Percentiles rank a stretch among this genome's conserved stretches.
Conservation (phyloP, 2,113 vertebrate species). For the Aspidoscelis tigris region DNA sequence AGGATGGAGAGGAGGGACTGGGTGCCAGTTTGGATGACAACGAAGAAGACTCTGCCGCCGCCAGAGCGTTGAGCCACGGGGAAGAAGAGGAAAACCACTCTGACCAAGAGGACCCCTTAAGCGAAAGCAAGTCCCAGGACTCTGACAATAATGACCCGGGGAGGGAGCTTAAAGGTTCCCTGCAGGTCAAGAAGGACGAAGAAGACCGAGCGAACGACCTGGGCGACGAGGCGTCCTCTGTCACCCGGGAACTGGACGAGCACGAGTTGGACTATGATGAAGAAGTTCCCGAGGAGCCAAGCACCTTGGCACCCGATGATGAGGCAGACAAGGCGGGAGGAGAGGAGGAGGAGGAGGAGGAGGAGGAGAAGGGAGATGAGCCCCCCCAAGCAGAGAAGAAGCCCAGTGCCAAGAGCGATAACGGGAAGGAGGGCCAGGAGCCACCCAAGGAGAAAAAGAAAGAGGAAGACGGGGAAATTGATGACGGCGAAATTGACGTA, state of each 20-base stretch:
- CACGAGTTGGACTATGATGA: conserved; percentile 98
- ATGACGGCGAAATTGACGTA: conserved; percentile 98
- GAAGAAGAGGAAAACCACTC: conserved; percentile 75
- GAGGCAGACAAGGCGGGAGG: conserved; percentile 80
- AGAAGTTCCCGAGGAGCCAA: conserved; percentile 93
- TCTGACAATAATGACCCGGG: conserved; percentile 78
- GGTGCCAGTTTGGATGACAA: conserved; percentile 71
- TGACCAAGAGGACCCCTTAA: conserved; percentile 77
- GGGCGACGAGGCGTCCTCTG: conserved; percentile 89
- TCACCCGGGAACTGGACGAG: conserved; percentile 93
- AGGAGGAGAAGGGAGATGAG: conserved; percentile 66
- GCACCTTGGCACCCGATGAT: conserved; percentile 74
- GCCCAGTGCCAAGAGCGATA: conserved; percentile 44
- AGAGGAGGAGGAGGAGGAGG: conserved; percentile 80
- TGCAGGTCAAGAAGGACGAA: conserved; percentile 58
- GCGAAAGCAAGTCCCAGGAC: conserved; percentile 85
- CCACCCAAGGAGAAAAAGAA: conserved; percentile 90
- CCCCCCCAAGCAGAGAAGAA: conserved; percentile 65
- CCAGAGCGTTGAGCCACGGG: conserved; percentile 45
- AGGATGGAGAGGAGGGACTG: conserved; percentile 67
- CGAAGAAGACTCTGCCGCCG: conserved; percentile 67
- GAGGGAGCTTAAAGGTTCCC: conserved; percentile 65
- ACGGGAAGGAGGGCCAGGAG: conserved; percentile 81
- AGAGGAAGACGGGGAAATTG: conserved; percentile 95
- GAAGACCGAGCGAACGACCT: conserved; percentile 79